Conservation (phyloP, 2,113 vertebrate species). For the Corydoras maculifer region DNA sequence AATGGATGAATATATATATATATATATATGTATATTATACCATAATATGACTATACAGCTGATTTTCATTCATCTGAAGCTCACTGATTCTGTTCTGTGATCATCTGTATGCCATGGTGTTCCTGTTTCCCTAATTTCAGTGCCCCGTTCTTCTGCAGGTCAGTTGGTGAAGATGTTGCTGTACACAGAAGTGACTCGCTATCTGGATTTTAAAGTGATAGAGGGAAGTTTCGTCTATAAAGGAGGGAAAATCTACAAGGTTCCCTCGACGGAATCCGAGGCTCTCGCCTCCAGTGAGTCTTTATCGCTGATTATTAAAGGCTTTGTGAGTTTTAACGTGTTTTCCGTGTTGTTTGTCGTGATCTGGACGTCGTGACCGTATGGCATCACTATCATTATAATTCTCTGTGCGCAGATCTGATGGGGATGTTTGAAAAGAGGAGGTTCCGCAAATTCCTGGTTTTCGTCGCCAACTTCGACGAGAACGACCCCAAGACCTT, state of each 20-base stretch:
- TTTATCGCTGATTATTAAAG: not conserved
- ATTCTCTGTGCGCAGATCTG: slow-evolving; percentile 63
- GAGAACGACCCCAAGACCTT: slow-evolving; percentile 86
- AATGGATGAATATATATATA: too few relatives aligned
- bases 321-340: too few relatives aligned
- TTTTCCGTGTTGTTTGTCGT: too few relatives aligned
- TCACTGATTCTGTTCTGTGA: too few relatives aligned
- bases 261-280: slow-evolving; percentile 85
- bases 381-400: too few relatives aligned
- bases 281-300: slow-evolving; percentile 82
- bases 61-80: too few relatives aligned
- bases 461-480: slow-evolving; percentile 86
- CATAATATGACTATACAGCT: too few relatives aligned
- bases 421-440: slow-evolving; percentile 92
- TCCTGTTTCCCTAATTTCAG: not conserved
- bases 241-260: slow-evolving; percentile 86
- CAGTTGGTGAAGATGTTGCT: slow-evolving; percentile 89
- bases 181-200: slow-evolving; percentile 85
- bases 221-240: slow-evolving; percentile 89
- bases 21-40: too few relatives aligned
- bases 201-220: slow-evolving; percentile 87
- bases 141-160: slow-evolving; percentile 53
- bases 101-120: not conserved
- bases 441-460: slow-evolving; percentile 82
- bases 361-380: too few relatives aligned